Evolutionary conservation across 2,797 vertebrate genomes (phyloP).

Genomic region (Nyctalus aviator): DNA sequence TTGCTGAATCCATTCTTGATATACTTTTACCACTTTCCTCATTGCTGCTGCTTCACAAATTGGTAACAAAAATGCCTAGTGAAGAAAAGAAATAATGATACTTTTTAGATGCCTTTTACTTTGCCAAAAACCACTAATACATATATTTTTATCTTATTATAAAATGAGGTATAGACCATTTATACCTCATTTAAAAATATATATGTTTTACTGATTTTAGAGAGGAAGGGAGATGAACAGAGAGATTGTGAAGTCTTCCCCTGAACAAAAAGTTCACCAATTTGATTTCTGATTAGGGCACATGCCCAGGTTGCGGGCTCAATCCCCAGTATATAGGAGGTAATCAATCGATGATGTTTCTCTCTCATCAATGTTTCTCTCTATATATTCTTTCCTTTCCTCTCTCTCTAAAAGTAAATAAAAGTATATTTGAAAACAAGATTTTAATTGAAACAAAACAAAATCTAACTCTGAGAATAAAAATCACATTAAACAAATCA

Average conservation of each 20-base stretch:
- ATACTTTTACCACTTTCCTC: slow-evolving; percentile 98
- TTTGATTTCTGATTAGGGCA: too few relatives aligned
- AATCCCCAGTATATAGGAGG: too few relatives aligned
- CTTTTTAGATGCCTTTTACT: slow-evolving; percentile 29
- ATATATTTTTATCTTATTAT: slow-evolving; percentile 3
- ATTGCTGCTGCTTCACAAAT: slow-evolving; percentile 99
- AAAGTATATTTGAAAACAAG: not conserved
- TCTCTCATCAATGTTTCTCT: too few relatives aligned
- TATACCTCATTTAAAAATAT: not conserved
- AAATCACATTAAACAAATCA: slow-evolving; percentile 2
- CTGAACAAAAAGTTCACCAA: too few relatives aligned
- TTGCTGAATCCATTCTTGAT: slow-evolving; percentile 99
- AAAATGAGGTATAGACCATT: slow-evolving; percentile 7
- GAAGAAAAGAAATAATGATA: slow-evolving; percentile 8
- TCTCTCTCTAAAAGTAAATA: too few relatives aligned
- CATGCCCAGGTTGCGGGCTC: too few relatives aligned
- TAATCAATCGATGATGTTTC: too few relatives aligned
- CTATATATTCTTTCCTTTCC: too few relatives aligned
- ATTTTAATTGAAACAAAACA: slow-evolving; percentile 36
- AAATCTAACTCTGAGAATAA: slow-evolving; percentile 9
- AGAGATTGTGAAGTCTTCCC: too few relatives aligned
- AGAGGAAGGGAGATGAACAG: too few relatives aligned
- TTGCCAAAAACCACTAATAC: slow-evolving; percentile 48
- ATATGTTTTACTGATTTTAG: too few relatives aligned
- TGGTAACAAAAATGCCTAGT: slow-evolving; percentile 97